Evolutionary conservation across 2,888 invertebrate species (phyloP).

Genomic region (Chloroclystis v-ata): DNA sequence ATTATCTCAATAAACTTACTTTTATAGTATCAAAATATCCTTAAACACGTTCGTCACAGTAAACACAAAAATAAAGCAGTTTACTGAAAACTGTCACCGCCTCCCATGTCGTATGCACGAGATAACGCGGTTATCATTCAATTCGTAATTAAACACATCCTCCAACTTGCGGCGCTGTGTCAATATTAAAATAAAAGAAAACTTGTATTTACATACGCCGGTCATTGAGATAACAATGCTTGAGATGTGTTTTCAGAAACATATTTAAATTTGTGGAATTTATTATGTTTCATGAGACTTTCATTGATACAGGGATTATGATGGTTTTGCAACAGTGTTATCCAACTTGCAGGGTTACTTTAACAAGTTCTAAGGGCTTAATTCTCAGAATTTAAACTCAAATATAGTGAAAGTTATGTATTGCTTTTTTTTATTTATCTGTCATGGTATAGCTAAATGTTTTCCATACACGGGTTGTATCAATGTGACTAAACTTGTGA

Average conservation of each 20-base stretch:
- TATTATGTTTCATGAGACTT: too few species aligned
- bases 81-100: conserved; percentile 10
- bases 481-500: background rate
- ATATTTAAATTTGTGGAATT: too few species aligned
- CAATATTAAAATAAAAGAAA: conserved; percentile 23
- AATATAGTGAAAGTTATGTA: too few species aligned
- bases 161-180: conserved; percentile 24
- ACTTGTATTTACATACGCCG: conserved; percentile 14
- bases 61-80: conserved; percentile 3
- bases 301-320: background rate
- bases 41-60: background rate
- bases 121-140: conserved; percentile 41
- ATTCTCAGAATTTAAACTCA: too few species aligned
- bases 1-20: too few species aligned
- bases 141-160: conserved; percentile 42
- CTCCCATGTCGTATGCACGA: conserved; percentile 23
- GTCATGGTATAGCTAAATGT: too few species aligned
- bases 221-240: conserved; percentile 7
- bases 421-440: too few species aligned
- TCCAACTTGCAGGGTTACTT: too few species aligned
- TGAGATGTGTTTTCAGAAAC: background rate
- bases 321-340: too few species aligned
- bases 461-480: too few species aligned
- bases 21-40: too few species aligned
- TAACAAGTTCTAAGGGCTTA: too few species aligned